phyloP scores from a whole-genome alignment of 2,888 invertebrate species.

The Nematopogon swammerdamellus region DNA sequence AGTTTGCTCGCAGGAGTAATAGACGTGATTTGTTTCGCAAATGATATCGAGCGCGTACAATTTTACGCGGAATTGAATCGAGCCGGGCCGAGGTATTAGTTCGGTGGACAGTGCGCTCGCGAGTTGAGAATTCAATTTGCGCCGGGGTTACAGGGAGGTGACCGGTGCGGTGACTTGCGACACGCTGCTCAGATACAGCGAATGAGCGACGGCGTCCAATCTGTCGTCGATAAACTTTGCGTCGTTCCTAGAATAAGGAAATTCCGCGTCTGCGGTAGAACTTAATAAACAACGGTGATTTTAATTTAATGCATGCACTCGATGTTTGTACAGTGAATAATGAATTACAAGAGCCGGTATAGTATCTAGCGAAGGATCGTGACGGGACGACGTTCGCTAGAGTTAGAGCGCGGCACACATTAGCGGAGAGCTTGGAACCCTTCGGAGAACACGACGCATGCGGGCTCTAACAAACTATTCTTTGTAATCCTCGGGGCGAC shows the following conservation, averaged over 20 bases:
- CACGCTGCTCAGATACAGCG: neutral
- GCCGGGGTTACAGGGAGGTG: neutral
- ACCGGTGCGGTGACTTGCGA: neutral
- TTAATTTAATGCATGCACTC: too few relatives aligned
- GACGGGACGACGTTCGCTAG: too few relatives aligned
- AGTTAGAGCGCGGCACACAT: too few relatives aligned
- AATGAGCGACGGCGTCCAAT: neutral
- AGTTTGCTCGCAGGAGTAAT: neutral
- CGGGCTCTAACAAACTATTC: neutral
- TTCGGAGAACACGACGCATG: neutral
- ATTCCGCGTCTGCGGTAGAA: too few relatives aligned
- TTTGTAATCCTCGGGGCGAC: neutral
- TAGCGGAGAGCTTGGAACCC: too few relatives aligned
- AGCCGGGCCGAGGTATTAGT: too few relatives aligned
- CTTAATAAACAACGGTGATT: too few relatives aligned
- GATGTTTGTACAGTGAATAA: too few relatives aligned
- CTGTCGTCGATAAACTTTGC: too few relatives aligned
- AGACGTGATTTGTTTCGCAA: neutral
- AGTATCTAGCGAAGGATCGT: too few relatives aligned
- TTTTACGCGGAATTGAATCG: neutral
- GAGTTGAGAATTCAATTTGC: neutral
- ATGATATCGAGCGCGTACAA: neutral
- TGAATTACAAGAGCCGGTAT: too few relatives aligned
- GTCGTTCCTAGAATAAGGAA: too few relatives aligned
- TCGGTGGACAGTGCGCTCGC: neutral